phyloP scores from a whole-genome alignment of 2,113 vertebrate genomes.

The Poeciliopsis turrubarensis region DNA sequence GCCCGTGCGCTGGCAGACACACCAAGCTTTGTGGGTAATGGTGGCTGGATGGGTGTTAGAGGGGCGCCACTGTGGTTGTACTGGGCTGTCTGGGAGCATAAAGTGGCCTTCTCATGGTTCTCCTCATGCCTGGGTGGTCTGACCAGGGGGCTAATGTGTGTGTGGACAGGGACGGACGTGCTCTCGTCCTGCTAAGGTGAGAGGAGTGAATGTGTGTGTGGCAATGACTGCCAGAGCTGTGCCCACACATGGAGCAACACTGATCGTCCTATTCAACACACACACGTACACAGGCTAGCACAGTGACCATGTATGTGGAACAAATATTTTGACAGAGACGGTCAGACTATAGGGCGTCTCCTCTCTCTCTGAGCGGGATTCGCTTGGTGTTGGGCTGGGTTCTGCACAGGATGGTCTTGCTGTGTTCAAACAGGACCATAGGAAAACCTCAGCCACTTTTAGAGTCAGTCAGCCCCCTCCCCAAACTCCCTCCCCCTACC shows the following conservation, averaged over 20 bases:
- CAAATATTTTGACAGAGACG: constrained; percentile 78
- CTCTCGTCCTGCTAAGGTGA: constrained; percentile 69
- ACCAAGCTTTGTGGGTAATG: constrained; percentile 65
- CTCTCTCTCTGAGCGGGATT: constrained; percentile 46
- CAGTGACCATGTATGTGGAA: constrained; percentile 39
- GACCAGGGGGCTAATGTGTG: constrained; percentile 44
- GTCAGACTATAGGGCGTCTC: constrained; percentile 69
- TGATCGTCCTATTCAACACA: constrained; percentile 55
- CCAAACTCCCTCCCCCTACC: neutral
- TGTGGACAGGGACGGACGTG: constrained; percentile 59
- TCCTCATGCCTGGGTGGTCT: constrained; percentile 79
- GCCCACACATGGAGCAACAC: constrained; percentile 73
- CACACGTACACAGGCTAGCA: constrained; percentile 5
- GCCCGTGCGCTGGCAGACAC: constrained; percentile 37
- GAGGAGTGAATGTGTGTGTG: constrained; percentile 68
- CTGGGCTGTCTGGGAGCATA: constrained; percentile 77
- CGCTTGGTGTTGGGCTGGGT: constrained; percentile 42
- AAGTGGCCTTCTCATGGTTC: constrained; percentile 80
- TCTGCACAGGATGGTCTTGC: constrained; percentile 55
- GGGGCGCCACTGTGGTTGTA: constrained; percentile 80
- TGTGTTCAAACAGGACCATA: constrained; percentile 57
- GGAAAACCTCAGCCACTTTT: constrained; percentile 75
- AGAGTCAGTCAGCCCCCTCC: constrained; percentile 56
- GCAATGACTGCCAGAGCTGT: constrained; percentile 55
- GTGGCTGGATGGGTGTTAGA: constrained; percentile 75